Conservation (phyloP, 2,113 vertebrate genomes). For the Pangasianodon gigas region DNA sequence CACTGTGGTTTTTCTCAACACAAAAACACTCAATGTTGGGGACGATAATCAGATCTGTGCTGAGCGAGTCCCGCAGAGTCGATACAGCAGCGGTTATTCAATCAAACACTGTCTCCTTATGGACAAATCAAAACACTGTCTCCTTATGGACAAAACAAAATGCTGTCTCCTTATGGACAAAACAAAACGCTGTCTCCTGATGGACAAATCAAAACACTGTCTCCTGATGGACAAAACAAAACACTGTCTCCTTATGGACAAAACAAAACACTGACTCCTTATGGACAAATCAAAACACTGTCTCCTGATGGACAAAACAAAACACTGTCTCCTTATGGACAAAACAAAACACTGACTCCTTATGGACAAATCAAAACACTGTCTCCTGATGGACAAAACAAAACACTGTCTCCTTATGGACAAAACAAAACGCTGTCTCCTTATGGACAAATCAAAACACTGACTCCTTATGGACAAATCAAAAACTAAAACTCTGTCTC, state of each 20-base stretch:
- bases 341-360: too few species aligned
- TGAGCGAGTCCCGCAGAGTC: constrained; percentile 29
- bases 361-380: too few species aligned
- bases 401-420: too few species aligned
- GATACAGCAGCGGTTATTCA: constrained; percentile 34
- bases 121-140: neutral
- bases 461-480: neutral
- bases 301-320: constrained; percentile 8
- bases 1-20: constrained; percentile 13
- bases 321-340: neutral
- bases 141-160: neutral
- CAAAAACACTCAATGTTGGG: constrained; percentile 44
- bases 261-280: neutral
- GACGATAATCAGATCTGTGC: constrained; percentile 51
- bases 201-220: neutral
- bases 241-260: neutral
- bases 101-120: neutral
- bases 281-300: neutral
- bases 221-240: neutral
- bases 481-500: neutral
- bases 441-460: neutral
- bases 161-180: neutral
- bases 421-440: too few species aligned
- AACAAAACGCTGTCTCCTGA: neutral
- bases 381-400: too few species aligned